phyloP scores from a whole-genome alignment of 2,888 invertebrate species.

The Cryptophagus acutangulus region DNA sequence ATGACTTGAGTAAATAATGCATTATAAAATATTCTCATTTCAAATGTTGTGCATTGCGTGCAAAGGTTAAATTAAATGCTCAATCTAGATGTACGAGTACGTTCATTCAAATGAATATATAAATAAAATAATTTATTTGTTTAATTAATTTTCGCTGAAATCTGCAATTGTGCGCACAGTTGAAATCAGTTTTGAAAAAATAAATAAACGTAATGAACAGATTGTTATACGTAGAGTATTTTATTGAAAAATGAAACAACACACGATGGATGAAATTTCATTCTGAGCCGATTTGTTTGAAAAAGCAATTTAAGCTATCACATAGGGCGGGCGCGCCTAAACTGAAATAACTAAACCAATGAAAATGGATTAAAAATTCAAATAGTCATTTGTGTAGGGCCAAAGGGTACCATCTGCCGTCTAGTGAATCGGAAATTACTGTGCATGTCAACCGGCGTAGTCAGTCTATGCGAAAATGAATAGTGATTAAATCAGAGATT shows the following conservation, averaged over 20 bases:
- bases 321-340: not conserved
- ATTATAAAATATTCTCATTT: conserved; percentile 4
- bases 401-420: conserved; percentile 26
- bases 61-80: conserved; percentile 3
- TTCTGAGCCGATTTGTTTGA: conserved; percentile 7
- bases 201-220: too few relatives aligned
- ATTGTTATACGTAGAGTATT: too few relatives aligned
- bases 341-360: conserved; percentile 18
- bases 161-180: conserved; percentile 1
- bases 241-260: not conserved
- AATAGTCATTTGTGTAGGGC: conserved; percentile 27
- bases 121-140: too few relatives aligned
- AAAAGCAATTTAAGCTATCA: conserved; percentile 6
- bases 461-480: conserved; percentile 28
- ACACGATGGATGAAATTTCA: conserved; percentile 2
- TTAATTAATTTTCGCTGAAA: too few relatives aligned
- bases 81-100: conserved; percentile 3
- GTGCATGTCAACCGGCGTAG: conserved; percentile 20
- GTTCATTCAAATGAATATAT: not conserved
- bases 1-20: not conserved
- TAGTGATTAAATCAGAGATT: conserved; percentile 27
- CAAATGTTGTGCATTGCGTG: conserved; percentile 5
- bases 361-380: conserved; percentile 30
- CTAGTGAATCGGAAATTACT: conserved; percentile 31
- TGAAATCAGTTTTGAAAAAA: too few relatives aligned